Conservation (phyloP, 2,113 vertebrate genomes). For the Stegastes partitus region DNA sequence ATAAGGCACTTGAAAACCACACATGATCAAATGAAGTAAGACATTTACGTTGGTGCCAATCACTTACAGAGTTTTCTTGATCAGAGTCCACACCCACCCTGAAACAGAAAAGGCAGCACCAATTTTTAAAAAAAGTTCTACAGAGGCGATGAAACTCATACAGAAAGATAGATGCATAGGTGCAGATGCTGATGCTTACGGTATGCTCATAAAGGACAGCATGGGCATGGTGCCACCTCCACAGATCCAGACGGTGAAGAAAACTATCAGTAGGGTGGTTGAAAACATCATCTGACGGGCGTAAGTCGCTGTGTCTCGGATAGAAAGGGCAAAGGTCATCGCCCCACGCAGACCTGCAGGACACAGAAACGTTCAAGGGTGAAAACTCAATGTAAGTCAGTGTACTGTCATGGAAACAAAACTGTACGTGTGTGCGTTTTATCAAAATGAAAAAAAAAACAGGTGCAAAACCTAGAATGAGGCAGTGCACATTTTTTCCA, state of each 20-base stretch:
- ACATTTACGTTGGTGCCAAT: neutral
- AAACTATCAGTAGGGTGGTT: constrained; percentile 96
- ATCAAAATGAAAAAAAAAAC: too few relatives aligned
- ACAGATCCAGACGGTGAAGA: constrained; percentile 97
- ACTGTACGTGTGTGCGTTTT: too few relatives aligned
- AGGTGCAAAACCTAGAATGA: too few relatives aligned
- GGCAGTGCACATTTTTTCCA: too few relatives aligned
- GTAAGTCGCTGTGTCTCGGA: constrained; percentile 95
- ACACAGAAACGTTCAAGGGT: neutral
- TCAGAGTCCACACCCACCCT: constrained; percentile 97
- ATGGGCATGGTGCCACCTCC: constrained; percentile 95
- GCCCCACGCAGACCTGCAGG: constrained; percentile 93
- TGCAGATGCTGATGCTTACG: constrained; percentile 78
- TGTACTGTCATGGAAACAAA: too few relatives aligned
- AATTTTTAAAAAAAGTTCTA: neutral
- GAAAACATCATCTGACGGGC: constrained; percentile 98
- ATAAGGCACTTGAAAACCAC: neutral
- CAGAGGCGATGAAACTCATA: neutral
- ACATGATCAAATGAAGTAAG: neutral
- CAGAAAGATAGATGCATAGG: neutral
- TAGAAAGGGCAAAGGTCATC: constrained; percentile 97
- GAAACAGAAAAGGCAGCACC: neutral
- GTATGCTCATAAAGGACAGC: constrained; percentile 94
- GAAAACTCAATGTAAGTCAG: too few relatives aligned
- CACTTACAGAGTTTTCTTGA: constrained; percentile 91